Conservation (phyloP, 1,140 invertebrate genomes). For the Fragariocoptes setiger region DNA sequence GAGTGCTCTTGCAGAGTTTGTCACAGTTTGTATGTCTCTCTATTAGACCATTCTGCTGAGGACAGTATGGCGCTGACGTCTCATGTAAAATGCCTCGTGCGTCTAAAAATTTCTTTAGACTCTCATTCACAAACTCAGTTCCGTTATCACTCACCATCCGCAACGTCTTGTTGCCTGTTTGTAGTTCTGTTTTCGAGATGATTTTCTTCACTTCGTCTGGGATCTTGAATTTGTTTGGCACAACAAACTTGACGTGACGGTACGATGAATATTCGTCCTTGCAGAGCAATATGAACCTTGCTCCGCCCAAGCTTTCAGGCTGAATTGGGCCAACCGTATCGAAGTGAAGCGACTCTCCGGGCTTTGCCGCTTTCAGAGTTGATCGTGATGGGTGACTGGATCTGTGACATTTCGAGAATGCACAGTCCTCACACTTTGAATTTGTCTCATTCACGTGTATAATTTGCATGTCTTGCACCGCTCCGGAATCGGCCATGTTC, state of each 20-base stretch:
- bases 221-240: slow-evolving; percentile 5
- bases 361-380: not conserved
- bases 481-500: not conserved
- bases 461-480: not conserved
- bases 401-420: not conserved
- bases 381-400: not conserved
- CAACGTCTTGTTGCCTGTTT: not conserved
- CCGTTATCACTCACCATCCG: not conserved
- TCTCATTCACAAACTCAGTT: not conserved
- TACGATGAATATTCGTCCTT: not conserved
- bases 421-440: not conserved
- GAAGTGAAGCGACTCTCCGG: not conserved
- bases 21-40: slow-evolving; percentile 2
- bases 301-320: not conserved
- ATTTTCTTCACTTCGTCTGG: not conserved
- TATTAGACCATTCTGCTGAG: slow-evolving; percentile 1
- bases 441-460: not conserved
- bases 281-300: not conserved
- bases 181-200: not conserved
- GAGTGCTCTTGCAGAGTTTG: not conserved
- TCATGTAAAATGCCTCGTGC: not conserved
- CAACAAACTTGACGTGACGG: not conserved
- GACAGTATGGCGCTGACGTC: not conserved
- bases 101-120: not conserved
- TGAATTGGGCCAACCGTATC: not conserved